phyloP scores from a whole-genome alignment of 2,113 vertebrate species.

The Setophaga petechia region DNA sequence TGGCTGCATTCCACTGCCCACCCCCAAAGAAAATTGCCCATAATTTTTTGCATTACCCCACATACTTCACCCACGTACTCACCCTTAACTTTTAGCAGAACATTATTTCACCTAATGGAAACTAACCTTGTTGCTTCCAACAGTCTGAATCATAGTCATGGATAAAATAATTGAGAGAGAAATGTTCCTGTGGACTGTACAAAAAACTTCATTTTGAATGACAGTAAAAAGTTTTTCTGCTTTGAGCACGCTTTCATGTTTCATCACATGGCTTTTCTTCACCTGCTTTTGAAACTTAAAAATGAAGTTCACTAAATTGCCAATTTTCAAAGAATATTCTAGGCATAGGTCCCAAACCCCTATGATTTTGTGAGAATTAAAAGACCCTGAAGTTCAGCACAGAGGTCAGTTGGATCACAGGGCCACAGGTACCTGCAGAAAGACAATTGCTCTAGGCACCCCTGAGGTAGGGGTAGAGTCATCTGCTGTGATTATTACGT shows the following conservation, averaged over 20 bases:
- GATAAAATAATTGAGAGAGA: conserved; percentile 3
- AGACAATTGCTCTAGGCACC: not conserved
- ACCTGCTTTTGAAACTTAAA: conserved; percentile 2
- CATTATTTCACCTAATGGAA: conserved; percentile 37
- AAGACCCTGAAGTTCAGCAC: not conserved
- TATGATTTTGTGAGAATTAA: not conserved
- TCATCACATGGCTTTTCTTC: not conserved
- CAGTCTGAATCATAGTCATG: conserved; percentile 6
- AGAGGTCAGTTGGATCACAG: not conserved
- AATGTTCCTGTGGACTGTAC: not conserved
- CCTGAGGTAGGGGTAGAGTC: not conserved
- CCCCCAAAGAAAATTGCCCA: conserved; percentile 53
- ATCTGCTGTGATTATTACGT: not conserved
- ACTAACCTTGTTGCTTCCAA: conserved; percentile 18
- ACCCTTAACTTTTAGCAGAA: conserved; percentile 22
- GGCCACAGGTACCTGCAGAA: not conserved
- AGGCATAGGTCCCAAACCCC: not conserved
- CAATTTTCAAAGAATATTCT: not conserved
- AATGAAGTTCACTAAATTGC: not conserved
- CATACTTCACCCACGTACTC: not conserved
- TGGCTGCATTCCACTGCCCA: conserved; percentile 30
- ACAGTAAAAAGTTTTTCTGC: not conserved
- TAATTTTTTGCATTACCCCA: conserved; percentile 50
- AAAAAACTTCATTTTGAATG: not conserved
- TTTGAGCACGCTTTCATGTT: not conserved